Conservation (phyloP, 92 coral and sea anemone genomes). For the Parazoanthus swiftii region DNA sequence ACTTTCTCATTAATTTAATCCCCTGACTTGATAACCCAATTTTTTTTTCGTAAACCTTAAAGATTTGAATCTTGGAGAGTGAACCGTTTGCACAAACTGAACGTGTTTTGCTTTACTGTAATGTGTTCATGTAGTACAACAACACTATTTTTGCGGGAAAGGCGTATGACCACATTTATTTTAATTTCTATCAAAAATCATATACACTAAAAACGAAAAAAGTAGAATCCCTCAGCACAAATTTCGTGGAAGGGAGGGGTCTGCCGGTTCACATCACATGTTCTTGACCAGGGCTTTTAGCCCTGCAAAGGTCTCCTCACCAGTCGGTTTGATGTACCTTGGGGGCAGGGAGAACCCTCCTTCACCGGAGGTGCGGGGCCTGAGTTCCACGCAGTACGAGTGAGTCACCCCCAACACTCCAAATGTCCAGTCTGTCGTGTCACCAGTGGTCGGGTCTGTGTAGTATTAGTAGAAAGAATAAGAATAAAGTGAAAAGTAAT, state of each 20-base stretch:
- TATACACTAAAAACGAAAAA: not conserved
- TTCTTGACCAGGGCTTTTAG: conserved; percentile 72
- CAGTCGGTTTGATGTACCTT: conserved; percentile 67
- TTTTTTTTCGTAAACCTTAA: too few relatives aligned
- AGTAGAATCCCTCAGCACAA: not conserved
- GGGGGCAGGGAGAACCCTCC: conserved; percentile 75
- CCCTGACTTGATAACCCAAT: too few relatives aligned
- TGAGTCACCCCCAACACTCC: conserved; percentile 78
- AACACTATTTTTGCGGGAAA: conserved; percentile 21
- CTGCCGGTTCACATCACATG: conserved; percentile 23
- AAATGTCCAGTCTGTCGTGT: conserved; percentile 90
- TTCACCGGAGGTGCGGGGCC: conserved; percentile 45
- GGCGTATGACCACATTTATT: conserved; percentile 37
- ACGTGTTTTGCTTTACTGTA: too few relatives aligned
- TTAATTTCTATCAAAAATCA: conserved; percentile 21
- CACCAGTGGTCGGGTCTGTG: conserved; percentile 85
- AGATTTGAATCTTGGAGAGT: too few relatives aligned
- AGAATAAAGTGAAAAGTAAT: not conserved
- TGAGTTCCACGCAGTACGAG: conserved; percentile 84
- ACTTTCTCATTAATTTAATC: too few relatives aligned
- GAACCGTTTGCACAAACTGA: too few relatives aligned
- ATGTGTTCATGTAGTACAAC: not conserved
- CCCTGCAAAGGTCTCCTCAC: conserved; percentile 86
- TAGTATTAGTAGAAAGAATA: too few relatives aligned
- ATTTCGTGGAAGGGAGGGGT: not conserved